phyloP scores from a whole-genome alignment of 2,888 invertebrate genomes.

The Leptothorax acervorum region DNA sequence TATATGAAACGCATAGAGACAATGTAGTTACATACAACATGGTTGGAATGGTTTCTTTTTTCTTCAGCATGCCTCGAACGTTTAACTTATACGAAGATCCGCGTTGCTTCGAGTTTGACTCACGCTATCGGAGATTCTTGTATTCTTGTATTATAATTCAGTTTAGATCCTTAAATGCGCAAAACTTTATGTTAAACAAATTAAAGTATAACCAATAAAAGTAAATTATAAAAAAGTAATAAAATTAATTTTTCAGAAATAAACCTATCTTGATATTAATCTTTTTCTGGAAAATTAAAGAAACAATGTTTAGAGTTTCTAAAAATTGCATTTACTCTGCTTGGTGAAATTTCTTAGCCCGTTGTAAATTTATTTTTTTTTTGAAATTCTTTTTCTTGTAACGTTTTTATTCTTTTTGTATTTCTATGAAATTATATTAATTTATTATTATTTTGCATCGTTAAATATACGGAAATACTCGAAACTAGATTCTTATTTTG shows the following conservation, averaged over 20 bases:
- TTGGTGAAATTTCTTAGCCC: not conserved
- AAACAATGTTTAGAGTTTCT: not conserved
- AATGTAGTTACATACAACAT: slow-evolving; percentile 26
- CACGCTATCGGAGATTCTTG: not conserved
- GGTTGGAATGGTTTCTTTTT: not conserved
- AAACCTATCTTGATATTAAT: not conserved
- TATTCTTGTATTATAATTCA: not conserved
- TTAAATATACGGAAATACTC: not conserved
- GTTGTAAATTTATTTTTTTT: not conserved
- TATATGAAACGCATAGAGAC: slow-evolving; percentile 4
- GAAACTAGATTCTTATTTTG: not conserved
- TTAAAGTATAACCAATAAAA: not conserved
- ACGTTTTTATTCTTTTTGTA: not conserved
- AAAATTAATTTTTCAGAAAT: not conserved
- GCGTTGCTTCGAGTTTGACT: not conserved
- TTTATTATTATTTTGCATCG: not conserved
- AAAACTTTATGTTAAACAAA: not conserved
- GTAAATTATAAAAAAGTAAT: not conserved
- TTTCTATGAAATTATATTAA: not conserved
- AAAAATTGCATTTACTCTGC: not conserved
- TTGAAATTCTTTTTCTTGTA: not conserved
- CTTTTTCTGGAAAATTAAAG: not conserved
- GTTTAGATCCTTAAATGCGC: not conserved
- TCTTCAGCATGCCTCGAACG: not conserved
- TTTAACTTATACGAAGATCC: not conserved